A percentile compares a stretch with the other conserved stretches of the same genome.
These are phyloP conservation scores for Ascidia mentula DNA, from an alignment of 23 tunicate species.

Conservation along the genomic window DNA sequence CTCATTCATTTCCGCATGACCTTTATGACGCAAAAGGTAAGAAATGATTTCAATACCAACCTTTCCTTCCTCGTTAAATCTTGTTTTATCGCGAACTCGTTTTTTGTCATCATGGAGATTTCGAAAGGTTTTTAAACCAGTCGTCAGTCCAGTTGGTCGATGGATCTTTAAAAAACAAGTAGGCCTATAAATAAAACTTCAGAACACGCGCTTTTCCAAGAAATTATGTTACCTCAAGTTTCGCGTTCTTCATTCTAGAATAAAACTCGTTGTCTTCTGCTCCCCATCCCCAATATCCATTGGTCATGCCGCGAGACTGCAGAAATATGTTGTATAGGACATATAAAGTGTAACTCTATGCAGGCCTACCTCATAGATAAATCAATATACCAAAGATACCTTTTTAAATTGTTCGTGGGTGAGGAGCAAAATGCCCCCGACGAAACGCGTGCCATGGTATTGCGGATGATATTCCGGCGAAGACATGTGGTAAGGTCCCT, in stretches of 20 bases:
- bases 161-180: too few species aligned
- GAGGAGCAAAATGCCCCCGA: constrained; percentile 52
- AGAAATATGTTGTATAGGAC: too few species aligned
- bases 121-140: constrained; percentile 17
- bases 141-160: constrained; percentile 11
- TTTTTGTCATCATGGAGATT: constrained; percentile 11
- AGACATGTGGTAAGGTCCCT: constrained; percentile 58
- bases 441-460: constrained; percentile 48
- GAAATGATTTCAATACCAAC: too few species aligned
- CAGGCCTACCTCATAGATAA: too few species aligned
- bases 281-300: constrained; percentile 24
- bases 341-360: too few species aligned
- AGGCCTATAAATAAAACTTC: too few species aligned
- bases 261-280: constrained; percentile 29
- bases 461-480: constrained; percentile 68
- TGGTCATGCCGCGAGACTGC: constrained; percentile 28
- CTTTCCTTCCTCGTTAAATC: neutral
- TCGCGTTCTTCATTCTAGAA: constrained; percentile 14
- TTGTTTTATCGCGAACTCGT: constrained; percentile 11
- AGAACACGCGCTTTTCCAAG: too few species aligned
- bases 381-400: neutral
- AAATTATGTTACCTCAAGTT: too few species aligned
- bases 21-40: too few species aligned
- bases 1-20: too few species aligned
- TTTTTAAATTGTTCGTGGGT: constrained; percentile 27